A percentile compares a stretch with the other conserved stretches of the same genome.
These are phyloP conservation scores for Periophthalmus modestus DNA, from an alignment of 2,113 vertebrate species.

Conservation along the genomic window DNA sequence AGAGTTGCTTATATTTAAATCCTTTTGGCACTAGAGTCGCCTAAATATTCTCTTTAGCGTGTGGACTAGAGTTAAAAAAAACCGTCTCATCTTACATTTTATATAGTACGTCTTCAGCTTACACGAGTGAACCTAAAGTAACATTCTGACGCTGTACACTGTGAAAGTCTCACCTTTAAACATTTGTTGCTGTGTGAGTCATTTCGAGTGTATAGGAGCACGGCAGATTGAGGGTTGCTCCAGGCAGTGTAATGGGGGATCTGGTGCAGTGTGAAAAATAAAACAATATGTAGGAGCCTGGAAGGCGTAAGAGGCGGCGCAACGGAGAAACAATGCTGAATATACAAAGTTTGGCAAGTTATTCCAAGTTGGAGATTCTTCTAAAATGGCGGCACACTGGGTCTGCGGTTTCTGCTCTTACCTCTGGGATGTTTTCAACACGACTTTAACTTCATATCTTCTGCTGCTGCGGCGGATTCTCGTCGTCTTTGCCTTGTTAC, in stretches of 20 bases:
- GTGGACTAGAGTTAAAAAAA: too few relatives aligned
- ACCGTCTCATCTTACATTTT: too few relatives aligned
- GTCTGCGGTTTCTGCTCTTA: constrained; percentile 55
- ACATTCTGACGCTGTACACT: neutral
- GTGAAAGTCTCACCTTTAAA: neutral
- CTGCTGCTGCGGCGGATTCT: constrained; percentile 58
- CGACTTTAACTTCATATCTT: constrained; percentile 79
- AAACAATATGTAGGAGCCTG: neutral
- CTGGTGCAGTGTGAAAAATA: constrained; percentile 6
- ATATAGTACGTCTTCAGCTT: neutral
- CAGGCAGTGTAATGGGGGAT: neutral
- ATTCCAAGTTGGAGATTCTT: constrained; percentile 3
- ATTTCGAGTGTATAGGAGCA: neutral
- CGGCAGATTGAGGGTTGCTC: neutral
- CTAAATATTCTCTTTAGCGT: too few relatives aligned
- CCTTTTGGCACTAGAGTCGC: neutral
- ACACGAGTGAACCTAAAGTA: neutral
- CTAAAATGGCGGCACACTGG: constrained; percentile 33
- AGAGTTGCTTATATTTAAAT: too few relatives aligned
- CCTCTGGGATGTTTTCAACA: constrained; percentile 76
- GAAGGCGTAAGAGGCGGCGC: neutral
- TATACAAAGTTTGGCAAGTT: constrained; percentile 10
- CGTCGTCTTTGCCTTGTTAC: constrained; percentile 43
- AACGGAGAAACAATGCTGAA: constrained; percentile 12
- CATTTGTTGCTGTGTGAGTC: neutral